Base-by-base conservation (phyloP, 2,797 vertebrate species). In the Champsocephalus esox region DNA sequence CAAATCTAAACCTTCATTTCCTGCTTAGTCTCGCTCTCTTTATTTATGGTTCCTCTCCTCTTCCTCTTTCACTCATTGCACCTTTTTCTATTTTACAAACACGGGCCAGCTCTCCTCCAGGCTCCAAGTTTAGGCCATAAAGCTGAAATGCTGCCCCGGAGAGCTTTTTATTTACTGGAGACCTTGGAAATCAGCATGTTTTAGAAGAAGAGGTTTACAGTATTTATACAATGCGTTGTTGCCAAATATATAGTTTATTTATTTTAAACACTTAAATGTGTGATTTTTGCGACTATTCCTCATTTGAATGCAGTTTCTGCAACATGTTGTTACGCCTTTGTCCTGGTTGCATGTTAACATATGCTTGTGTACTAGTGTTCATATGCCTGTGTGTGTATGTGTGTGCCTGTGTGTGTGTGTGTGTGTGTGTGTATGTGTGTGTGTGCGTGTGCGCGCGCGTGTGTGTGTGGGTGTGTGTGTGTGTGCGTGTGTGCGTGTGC, bases 151-250 rank as follows among this genome's bases (percentile, higher is more conserved):
- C 72, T 66, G 62, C 77, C 86, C 87, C 24, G 12, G 83, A 88
- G 89, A 92, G 81, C 82, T 61, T 52, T 90, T 82, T 88, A 72
- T 90, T 90, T 90, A 88, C 84, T 43, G 51, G 77, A 86, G 85
- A 78, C 85, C 77, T 85, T 87, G 75, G 57, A 88, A 88, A 90
- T 91, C 79, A 84, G 74, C 81, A 85, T 87, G 77, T 82, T 87
- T 87, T 73, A 75, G 73, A 73, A 80, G 75, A 67, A 45, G 32
- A 70, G 44, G 50, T 75, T 66, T 57, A 21, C 21, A 21, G 21
- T 21, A 50, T 62, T 72, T 58, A 50, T 32, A 58, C 56, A 79
- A 57, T 54, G 73, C 68, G 55, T 49, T 9, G 56, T 63, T 59
- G 71, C 75, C 51, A 44, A 43, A 78, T 41, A 82, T 73, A 71